Conservation (phyloP, 2,888 invertebrate genomes). For the Polydesmus complanatus region DNA sequence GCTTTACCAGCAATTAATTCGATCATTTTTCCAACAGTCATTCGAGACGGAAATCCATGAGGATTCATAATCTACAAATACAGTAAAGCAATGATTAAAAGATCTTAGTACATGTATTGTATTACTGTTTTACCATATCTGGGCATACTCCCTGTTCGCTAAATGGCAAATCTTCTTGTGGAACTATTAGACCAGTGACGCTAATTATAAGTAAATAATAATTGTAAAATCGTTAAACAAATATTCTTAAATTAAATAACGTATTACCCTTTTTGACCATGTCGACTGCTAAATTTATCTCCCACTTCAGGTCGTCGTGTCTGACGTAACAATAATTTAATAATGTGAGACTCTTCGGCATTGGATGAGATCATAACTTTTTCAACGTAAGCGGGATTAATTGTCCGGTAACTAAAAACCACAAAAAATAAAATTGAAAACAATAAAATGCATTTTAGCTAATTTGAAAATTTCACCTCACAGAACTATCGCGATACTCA, state of each 20-base stretch:
- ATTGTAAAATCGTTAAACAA: not conserved
- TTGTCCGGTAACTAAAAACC: conserved; percentile 29
- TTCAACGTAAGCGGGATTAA: conserved; percentile 55
- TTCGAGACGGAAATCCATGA: conserved; percentile 96
- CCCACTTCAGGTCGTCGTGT: conserved; percentile 91
- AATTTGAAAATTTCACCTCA: conserved; percentile 7
- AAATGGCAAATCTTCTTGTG: conserved; percentile 97
- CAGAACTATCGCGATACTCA: conserved; percentile 19
- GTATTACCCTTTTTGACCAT: conserved; percentile 81
- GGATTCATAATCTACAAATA: conserved; percentile 85
- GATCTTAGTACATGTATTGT: too few species aligned
- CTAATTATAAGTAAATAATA: too few species aligned
- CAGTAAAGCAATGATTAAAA: too few species aligned
- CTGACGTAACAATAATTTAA: conserved; percentile 84
- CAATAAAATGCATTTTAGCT: not conserved
- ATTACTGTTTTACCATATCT: conserved; percentile 55
- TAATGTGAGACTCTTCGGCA: conserved; percentile 79
- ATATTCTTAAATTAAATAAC: not conserved
- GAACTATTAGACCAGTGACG: conserved; percentile 71
- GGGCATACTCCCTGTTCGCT: conserved; percentile 88
- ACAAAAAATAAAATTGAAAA: not conserved
- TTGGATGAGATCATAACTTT: conserved; percentile 92
- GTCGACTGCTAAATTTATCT: conserved; percentile 96
- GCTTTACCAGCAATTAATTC: conserved; percentile 94
- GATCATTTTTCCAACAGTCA: conserved; percentile 98